A percentile compares a stretch with the other conserved stretches of the same genome.
Conservation (phyloP, 2,797 vertebrate species). For the Megaceryle alcyon region DNA sequence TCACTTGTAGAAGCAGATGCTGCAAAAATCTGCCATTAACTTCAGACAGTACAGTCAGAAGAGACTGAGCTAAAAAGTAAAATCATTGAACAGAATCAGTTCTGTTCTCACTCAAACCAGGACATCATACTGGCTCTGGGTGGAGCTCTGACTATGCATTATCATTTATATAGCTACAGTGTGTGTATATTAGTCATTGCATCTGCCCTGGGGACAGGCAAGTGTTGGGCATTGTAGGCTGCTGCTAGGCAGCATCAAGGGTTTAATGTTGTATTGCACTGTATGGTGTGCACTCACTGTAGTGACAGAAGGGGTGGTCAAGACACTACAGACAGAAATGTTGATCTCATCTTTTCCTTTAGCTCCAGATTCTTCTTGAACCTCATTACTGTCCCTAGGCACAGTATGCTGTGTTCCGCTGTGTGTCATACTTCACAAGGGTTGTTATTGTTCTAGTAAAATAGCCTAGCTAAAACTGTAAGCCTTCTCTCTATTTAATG, state of each 20-base stretch:
- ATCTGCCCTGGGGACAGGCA: background rate
- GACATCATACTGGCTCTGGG: background rate
- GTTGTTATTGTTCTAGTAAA: background rate
- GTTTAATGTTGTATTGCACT: accelerated
- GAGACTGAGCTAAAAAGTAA: no score
- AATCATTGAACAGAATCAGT: no score
- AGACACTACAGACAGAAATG: background rate
- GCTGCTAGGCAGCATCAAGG: background rate
- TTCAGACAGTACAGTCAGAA: no score
- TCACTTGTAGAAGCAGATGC: no score
- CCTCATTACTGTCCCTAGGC: background rate
- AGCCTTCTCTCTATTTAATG: background rate
- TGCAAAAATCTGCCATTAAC: no score
- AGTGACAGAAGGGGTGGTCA: background rate
- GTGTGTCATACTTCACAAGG: background rate
- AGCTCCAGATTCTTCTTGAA: background rate
- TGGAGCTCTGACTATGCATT: background rate
- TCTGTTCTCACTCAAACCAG: no score
- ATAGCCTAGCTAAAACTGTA: background rate
- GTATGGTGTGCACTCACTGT: background rate
- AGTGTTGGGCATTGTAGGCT: background rate
- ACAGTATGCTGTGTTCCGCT: background rate
- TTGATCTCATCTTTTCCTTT: background rate
- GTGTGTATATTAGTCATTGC: background rate
- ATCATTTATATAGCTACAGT: background rate